These are phyloP conservation scores for Ceyx erithaca DNA, from an alignment of 2,797 vertebrate genomes.

Conservation along the genomic window DNA sequence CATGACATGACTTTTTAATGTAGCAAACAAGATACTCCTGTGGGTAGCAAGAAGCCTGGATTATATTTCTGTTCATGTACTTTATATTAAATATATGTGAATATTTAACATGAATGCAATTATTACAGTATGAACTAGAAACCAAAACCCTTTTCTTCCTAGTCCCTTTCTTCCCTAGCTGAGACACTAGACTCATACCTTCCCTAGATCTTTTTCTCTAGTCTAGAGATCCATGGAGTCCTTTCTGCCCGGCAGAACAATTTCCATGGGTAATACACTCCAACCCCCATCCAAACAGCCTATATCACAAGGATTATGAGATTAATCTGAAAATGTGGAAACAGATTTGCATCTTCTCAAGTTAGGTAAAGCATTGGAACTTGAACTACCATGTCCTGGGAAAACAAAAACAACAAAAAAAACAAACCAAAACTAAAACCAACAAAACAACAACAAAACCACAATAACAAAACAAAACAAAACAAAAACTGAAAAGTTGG, in stretches of 20 bases:
- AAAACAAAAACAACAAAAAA: background rate
- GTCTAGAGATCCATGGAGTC: background rate
- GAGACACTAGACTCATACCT: accelerated
- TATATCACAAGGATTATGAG: background rate
- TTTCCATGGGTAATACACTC: background rate
- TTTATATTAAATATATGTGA: background rate
- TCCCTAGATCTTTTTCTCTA: background rate
- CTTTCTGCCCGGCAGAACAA: background rate
- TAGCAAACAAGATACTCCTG: background rate
- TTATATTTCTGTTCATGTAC: background rate
- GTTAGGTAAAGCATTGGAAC: background rate
- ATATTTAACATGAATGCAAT: background rate
- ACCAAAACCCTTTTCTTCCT: background rate
- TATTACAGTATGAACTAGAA: background rate
- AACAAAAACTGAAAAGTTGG: background rate
- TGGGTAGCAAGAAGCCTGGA: background rate
- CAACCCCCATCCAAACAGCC: background rate
- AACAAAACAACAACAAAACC: background rate
- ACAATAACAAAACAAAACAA: background rate
- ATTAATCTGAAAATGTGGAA: background rate
- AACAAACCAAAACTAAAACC: background rate
- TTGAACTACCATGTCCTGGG: background rate
- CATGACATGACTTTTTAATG: background rate
- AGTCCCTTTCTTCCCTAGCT: background rate
- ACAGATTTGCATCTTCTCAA: background rate